Percentiles rank a stretch among this genome's conserved stretches.
These are phyloP conservation scores for Hassar affinis DNA, from an alignment of 2,113 vertebrate species.

Conservation along the genomic window DNA sequence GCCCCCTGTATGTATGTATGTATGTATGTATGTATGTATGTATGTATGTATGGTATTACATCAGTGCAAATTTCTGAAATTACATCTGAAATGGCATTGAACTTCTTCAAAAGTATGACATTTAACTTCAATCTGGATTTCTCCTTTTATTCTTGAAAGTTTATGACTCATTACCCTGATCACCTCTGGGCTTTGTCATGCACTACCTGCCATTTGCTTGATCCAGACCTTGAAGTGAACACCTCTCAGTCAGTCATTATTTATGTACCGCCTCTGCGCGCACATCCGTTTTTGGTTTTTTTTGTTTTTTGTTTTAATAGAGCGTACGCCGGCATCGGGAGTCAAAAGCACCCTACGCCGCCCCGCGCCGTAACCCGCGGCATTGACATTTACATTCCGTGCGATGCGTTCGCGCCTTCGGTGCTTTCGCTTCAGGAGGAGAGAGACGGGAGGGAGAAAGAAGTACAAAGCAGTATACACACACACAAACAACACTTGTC, in stretches of 20 bases:
- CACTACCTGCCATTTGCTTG: conserved; percentile 16
- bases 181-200: conserved; percentile 34
- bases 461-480: conserved; percentile 52
- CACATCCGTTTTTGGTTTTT: background rate
- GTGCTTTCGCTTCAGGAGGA: conserved; percentile 25
- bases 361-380: conserved; percentile 26
- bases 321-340: conserved; percentile 3
- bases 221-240: conserved; percentile 32
- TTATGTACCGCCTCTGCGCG: conserved; percentile 13
- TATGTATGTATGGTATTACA: background rate
- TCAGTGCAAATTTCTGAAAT: background rate
- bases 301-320: conserved; percentile 19
- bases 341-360: conserved; percentile 34
- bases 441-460: conserved; percentile 49
- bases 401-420: conserved; percentile 13
- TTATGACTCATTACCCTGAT: conserved; percentile 28
- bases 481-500: conserved; percentile 57
- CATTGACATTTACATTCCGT: conserved; percentile 48
- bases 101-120: background rate
- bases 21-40: no score
- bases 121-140: conserved; percentile 12
- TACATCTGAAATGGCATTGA: background rate
- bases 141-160: conserved; percentile 20
- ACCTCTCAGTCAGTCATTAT: conserved; percentile 16
- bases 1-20: no score